phyloP scores from a whole-genome alignment of 2,113 vertebrate species.

The Sarotherodon lohbergeri region DNA sequence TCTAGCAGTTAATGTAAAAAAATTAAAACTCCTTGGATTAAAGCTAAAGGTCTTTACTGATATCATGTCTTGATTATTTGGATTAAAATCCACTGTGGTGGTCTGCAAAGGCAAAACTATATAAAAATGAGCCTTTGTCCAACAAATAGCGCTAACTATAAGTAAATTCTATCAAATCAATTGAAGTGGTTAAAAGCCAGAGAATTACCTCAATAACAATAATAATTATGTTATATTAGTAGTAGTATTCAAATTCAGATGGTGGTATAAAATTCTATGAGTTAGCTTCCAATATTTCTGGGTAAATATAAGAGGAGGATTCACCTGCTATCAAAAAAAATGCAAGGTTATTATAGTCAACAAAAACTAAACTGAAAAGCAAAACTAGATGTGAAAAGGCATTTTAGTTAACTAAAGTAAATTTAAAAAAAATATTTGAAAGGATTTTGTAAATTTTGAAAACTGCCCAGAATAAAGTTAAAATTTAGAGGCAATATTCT shows the following conservation, averaged over 20 bases:
- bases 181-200: background rate
- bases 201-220: background rate
- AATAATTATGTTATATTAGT: too few species aligned
- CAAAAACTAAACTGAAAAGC: background rate
- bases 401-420: background rate
- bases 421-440: background rate
- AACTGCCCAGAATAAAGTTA: background rate
- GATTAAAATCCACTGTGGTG: background rate
- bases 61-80: background rate
- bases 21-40: background rate
- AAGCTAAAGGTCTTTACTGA: background rate
- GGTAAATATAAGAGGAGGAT: background rate
- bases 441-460: background rate
- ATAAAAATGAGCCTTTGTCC: background rate
- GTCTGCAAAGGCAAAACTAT: background rate
- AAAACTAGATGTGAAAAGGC: background rate
- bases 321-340: background rate
- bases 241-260: too few species aligned
- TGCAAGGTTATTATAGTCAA: background rate
- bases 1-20: background rate
- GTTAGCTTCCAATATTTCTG: background rate
- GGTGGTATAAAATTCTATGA: background rate
- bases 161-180: background rate
- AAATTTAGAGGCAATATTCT: background rate
- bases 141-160: background rate